Evolutionary conservation across 2,797 vertebrate species (phyloP).

Genomic region (Lithobates pipiens): DNA sequence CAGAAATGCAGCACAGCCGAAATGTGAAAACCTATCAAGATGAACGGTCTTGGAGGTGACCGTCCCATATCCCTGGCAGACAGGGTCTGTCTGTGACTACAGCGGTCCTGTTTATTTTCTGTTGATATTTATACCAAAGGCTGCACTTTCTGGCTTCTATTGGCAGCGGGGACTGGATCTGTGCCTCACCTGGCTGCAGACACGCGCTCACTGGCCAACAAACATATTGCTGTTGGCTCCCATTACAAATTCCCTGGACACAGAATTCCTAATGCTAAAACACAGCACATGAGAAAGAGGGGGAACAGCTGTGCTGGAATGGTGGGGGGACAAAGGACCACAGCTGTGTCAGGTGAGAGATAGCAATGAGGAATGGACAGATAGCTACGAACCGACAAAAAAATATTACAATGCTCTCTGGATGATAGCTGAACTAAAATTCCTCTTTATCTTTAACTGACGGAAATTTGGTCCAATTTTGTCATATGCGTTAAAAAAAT

Average conservation of each 20-base stretch:
- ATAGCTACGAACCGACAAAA: constrained; percentile 12
- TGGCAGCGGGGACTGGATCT: constrained; percentile 52
- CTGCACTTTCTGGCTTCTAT: constrained; percentile 56
- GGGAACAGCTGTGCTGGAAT: constrained; percentile 58
- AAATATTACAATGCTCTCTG: constrained; percentile 1
- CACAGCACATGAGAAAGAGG: constrained; percentile 61
- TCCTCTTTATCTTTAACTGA: background rate
- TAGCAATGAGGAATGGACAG: constrained; percentile 31
- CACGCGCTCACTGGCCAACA: constrained; percentile 41
- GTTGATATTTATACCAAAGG: constrained; percentile 60
- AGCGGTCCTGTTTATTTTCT: constrained; percentile 58
- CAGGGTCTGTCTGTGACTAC: constrained; percentile 53
- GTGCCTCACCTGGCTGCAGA: constrained; percentile 60
- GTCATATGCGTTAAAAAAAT: background rate
- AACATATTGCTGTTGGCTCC: constrained; percentile 60
- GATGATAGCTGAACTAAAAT: background rate
- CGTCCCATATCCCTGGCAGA: constrained; percentile 46
- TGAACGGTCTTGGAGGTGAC: constrained; percentile 38
- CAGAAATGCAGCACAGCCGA: background rate
- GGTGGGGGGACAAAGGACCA: constrained; percentile 36
- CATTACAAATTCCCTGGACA: constrained; percentile 59
- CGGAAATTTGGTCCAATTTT: background rate
- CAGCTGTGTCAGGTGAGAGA: constrained; percentile 62
- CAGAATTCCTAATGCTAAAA: constrained; percentile 60
- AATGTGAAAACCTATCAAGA: constrained; percentile 22